These are phyloP conservation scores for Gymnarchus niloticus DNA, from an alignment of 2,113 vertebrate genomes.

Conservation along the genomic window DNA sequence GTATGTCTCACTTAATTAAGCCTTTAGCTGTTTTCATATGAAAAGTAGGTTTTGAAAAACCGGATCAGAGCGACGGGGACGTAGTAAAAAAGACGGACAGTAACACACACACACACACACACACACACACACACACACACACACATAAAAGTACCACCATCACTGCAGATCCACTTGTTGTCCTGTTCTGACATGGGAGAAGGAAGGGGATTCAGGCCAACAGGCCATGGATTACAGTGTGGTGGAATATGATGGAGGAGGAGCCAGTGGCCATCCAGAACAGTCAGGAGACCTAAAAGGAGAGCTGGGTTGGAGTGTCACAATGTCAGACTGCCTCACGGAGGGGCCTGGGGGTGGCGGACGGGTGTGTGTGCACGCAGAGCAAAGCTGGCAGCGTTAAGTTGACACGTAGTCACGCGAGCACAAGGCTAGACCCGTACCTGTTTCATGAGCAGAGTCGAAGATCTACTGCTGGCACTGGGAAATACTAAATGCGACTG, in stretches of 20 bases:
- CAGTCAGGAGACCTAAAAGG: neutral
- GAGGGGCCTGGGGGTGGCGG: neutral
- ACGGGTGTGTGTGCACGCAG: neutral
- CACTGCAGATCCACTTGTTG: neutral
- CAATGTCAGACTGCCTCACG: neutral
- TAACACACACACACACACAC: neutral
- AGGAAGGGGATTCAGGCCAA: neutral
- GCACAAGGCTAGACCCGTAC: too few species aligned
- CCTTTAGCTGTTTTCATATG: neutral
- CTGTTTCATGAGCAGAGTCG: neutral
- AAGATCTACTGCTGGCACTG: neutral
- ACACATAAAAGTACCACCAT: neutral
- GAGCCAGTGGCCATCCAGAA: neutral
- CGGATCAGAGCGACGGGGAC: too few species aligned
- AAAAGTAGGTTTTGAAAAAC: too few species aligned
- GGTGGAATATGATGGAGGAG: neutral
- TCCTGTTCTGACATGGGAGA: conserved; percentile 9
- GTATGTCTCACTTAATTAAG: neutral
- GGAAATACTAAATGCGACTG: neutral
- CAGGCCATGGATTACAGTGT: neutral
- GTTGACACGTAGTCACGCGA: neutral
- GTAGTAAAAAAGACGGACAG: neutral
- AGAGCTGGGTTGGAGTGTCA: neutral
- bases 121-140: neutral
- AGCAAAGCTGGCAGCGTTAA: neutral